phyloP scores from a whole-genome alignment of 2,888 invertebrate species.

The Stenurella melanura region DNA sequence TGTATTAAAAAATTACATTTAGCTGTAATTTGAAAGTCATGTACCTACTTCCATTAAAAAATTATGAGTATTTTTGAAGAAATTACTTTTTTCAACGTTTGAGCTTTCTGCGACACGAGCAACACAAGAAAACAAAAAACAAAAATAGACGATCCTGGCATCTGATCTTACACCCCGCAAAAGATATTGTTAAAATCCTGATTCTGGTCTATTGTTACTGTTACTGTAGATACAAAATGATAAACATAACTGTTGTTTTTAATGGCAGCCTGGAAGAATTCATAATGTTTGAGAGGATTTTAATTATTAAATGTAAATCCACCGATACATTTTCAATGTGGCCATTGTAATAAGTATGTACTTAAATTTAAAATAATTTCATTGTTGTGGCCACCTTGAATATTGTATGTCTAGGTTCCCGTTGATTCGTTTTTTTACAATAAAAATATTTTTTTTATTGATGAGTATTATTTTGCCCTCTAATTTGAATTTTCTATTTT shows the following conservation, averaged over 20 bases:
- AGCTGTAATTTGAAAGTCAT: no score
- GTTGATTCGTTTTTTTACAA: not conserved
- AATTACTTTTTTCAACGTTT: no score
- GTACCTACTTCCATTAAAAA: no score
- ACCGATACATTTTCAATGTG: not conserved
- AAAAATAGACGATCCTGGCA: no score
- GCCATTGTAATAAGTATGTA: not conserved
- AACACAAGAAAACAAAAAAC: no score
- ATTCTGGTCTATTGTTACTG: not conserved
- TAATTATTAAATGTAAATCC: not conserved
- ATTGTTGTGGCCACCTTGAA: not conserved
- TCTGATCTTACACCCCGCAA: no score
- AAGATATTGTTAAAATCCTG: no score
- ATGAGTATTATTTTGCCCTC: not conserved
- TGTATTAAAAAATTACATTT: no score
- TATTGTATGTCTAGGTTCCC: not conserved
- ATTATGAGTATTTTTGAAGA: no score
- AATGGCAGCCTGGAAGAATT: not conserved
- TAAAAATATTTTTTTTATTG: slow-evolving; percentile 7
- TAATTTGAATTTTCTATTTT: not conserved
- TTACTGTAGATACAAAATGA: not conserved
- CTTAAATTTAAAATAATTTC: not conserved
- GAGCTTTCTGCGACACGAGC: no score
- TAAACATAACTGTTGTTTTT: not conserved
- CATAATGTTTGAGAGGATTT: not conserved